Evolutionary conservation across 2,888 invertebrate genomes (phyloP), one percentile per base, ranked within the genome.

Genomic region (Noctuana brunneofusca): DNA sequence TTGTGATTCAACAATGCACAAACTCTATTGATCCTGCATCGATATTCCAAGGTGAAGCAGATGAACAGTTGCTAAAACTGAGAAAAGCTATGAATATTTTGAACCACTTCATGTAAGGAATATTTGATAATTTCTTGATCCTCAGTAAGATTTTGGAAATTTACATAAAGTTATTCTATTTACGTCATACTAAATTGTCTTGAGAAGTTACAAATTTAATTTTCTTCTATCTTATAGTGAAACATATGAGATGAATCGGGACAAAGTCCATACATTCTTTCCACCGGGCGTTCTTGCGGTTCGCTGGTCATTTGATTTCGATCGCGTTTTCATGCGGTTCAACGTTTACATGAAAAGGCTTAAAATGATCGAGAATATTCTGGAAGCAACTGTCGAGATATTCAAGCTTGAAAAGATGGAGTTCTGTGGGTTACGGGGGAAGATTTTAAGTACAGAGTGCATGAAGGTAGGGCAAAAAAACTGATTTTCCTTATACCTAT

Each of bases 321-420:
- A 94, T 49, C 92, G 94, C 14, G 94, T 96, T 4, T 96, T 97
- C 73, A 90, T 92, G 76, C 86, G 96, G 5, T 92, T 95, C 62
- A 92, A 94, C 63, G 78, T 91, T 0, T 96, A 95, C 76, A 86
- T 94, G 60, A 87, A 93, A 14, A 90, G 96, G 9, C 83, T 97
- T 1, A 84, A 87, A 56, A 92, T 95, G 74, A 92, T 97, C 4
- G 90, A 95, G 84, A 87, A 90, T 1, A 92, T 98, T 67, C 94
- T 98, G 68, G 93, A 94, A 46, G 95, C 96, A 0, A 95, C 95
- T 0, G 89, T 95, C 2, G 98, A 98, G 79, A 97, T 97, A 81
- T 86, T 94, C 49, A 97, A 97, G 79, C 83, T 98, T 65, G 98
- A 98, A 82, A 97, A 96, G 79, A 94, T 97, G 0, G 96, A 96